These are phyloP conservation scores for Tetropium fuscum DNA, from an alignment of 2,888 invertebrate species.

Conservation along the genomic window DNA sequence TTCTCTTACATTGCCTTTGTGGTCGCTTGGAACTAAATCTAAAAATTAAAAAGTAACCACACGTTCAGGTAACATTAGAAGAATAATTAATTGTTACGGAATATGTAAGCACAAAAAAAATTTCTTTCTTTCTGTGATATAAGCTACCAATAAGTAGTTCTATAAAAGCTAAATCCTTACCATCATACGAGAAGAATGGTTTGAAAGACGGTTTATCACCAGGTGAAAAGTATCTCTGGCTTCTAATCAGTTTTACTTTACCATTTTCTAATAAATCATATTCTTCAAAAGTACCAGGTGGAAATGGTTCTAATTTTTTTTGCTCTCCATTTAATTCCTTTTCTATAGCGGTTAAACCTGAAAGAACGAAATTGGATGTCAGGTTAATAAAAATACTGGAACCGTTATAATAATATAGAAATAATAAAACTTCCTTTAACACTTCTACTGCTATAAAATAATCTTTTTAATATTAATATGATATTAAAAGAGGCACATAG, in stretches of 20 bases:
- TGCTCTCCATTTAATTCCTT: constrained; percentile 64
- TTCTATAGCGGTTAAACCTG: constrained; percentile 66
- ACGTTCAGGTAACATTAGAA: background rate
- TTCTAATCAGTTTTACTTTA: constrained; percentile 69
- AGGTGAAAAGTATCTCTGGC: constrained; percentile 71
- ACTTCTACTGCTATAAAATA: no score
- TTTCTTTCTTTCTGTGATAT: no score
- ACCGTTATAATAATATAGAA: no score
- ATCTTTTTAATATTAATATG: no score
- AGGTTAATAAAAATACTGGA: no score
- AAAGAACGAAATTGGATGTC: constrained; percentile 24
- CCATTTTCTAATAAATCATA: constrained; percentile 75
- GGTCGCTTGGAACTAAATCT: constrained; percentile 67
- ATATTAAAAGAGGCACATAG: no score
- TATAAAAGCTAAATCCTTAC: no score
- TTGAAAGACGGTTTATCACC: constrained; percentile 69
- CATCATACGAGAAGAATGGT: constrained; percentile 66
- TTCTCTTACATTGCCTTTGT: constrained; percentile 72
- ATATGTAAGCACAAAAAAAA: no score
- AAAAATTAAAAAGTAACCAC: constrained; percentile 21
- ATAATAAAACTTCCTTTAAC: no score
- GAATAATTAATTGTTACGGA: constrained; percentile 6
- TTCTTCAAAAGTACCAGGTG: constrained; percentile 80
- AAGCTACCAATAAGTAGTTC: no score
- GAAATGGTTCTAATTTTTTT: constrained; percentile 74